Evolutionary conservation across 2,888 invertebrate species (phyloP), one percentile per base, ranked within the genome.

Genomic region (Scaptomyza caliginosa): DNA sequence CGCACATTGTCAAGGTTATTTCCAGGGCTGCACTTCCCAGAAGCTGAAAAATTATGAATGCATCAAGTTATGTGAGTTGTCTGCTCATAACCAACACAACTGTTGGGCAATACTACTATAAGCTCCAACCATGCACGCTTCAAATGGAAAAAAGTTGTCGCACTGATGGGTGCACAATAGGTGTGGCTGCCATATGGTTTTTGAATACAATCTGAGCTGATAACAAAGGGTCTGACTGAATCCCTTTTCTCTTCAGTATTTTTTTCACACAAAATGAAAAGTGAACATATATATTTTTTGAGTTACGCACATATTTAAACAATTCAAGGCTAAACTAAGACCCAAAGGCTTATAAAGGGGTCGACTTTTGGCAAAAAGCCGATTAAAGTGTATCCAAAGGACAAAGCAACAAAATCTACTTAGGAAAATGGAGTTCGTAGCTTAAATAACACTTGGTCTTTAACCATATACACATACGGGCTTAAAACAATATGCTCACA

Each of bases 61-160:
- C 55, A 54, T 54, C 38, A 45, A 52, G 56, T 59, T 55, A 73
- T 68, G 55, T 36, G 63, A 57, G 51, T 43, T 51, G 39, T 30
- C 17, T n/a, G 30, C 42, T 30, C 13, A 46, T 45, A 36, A 24
- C 8, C 13, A 11, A 26, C 39, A 21, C n/a, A n/a, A 43, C 38
- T 63, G 36, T 48, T 36, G 28, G 28, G 40, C 28, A 19, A 38
- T 42, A 49, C 48, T n/a, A 26, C 30, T 30, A 5, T 32, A 3
- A 26, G 24, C 6, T 16, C 1, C 2, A 7, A 43, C 21, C 32
- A 28, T 42, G 38, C 16, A n/a, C 2, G 11, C 16, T 26, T 8
- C 21, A 11, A 26, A 16, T 17, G 36, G 7, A 34, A 26, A 16
- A 46, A 13, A 36, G 40, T 26, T 34, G 40, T 26, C 16, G 34